Evolutionary conservation across 2,113 vertebrate genomes (phyloP).

Genomic region (Ptyas mucosa): DNA sequence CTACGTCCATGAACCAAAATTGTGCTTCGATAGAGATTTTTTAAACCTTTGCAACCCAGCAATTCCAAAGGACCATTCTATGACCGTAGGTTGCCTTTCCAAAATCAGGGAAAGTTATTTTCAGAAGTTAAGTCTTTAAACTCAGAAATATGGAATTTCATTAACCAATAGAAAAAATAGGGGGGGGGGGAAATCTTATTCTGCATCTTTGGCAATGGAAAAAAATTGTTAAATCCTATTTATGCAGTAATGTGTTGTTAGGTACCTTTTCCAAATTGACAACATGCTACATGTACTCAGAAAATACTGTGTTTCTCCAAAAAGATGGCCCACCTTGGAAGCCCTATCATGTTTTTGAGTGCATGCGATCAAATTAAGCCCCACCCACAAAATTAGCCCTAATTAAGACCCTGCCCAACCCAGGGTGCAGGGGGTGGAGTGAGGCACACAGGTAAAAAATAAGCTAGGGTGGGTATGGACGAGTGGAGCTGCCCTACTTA

Average conservation of each 20-base stretch:
- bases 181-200: neutral
- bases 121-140: neutral
- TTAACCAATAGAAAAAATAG: neutral
- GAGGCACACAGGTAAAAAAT: too few relatives aligned
- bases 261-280: neutral
- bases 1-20: neutral
- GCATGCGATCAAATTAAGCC: too few relatives aligned
- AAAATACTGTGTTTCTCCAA: neutral
- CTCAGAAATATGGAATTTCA: neutral
- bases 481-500: too few relatives aligned
- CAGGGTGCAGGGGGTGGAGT: too few relatives aligned
- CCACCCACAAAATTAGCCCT: too few relatives aligned
- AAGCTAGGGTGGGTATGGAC: too few relatives aligned
- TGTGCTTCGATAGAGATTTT: neutral
- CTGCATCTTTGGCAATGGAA: neutral
- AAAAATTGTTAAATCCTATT: neutral
- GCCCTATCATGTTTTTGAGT: too few relatives aligned
- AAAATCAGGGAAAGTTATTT: neutral
- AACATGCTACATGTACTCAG: neutral
- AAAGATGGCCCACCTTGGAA: too few relatives aligned
- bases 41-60: neutral
- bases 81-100: neutral
- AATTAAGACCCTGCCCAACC: too few relatives aligned
- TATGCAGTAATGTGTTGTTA: constrained; percentile 1
- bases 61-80: neutral